Conservation (phyloP, 1,140 invertebrate species). For the Patella vulgata region DNA sequence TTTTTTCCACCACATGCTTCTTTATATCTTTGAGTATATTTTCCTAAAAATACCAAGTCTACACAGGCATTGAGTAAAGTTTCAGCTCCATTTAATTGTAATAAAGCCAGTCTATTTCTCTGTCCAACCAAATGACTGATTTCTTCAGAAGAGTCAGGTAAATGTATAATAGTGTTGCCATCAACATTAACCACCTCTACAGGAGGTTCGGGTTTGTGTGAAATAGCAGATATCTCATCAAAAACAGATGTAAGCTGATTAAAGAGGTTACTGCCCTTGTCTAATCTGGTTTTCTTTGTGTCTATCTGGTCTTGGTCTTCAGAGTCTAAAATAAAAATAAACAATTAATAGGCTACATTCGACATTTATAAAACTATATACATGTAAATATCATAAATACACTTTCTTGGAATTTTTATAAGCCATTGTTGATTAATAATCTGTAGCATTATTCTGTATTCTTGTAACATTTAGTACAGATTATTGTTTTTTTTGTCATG, state of each 20-base stretch:
- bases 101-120: constrained; percentile 73
- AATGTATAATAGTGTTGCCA: constrained; percentile 55
- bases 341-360: not conserved
- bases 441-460: no score
- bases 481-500: no score
- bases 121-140: constrained; percentile 68
- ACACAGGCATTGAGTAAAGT: constrained; percentile 82
- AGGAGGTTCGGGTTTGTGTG: constrained; percentile 34
- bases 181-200: constrained; percentile 54
- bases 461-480: no score
- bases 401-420: not conserved
- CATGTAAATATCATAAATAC: not conserved
- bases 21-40: constrained; percentile 78
- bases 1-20: constrained; percentile 76
- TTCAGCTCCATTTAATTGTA: constrained; percentile 80
- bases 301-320: constrained; percentile 52
- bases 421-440: no score
- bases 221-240: constrained; percentile 51
- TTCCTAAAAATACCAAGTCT: constrained; percentile 76
- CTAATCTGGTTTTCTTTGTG: constrained; percentile 57
- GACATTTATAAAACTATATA: not conserved
- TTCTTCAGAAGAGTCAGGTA: constrained; percentile 59
- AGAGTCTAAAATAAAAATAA: constrained; percentile 21
- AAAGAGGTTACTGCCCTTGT: constrained; percentile 66
- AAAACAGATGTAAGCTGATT: constrained; percentile 68